Evolutionary conservation across 2,888 invertebrate genomes (phyloP), one percentile per base, ranked within the genome.

Genomic region (Chironomus riparius): DNA sequence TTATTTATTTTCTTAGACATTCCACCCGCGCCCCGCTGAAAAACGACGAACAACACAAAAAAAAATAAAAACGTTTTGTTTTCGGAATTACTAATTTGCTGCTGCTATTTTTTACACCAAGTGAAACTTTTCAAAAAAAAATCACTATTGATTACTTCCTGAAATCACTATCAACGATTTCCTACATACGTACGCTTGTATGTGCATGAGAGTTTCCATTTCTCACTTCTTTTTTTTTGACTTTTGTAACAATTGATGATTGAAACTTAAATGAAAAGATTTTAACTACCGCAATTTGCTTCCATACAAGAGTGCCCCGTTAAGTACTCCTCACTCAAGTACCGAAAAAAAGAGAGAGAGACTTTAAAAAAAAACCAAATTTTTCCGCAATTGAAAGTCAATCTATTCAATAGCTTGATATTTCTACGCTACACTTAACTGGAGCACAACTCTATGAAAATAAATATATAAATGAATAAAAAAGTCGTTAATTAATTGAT

Each of bases 81-180:
- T 56, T 56, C 15, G 56, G 56, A 56, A 56, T 56, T 56, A 56
- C 56, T 56, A 70, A 15, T 70, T 47, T 70, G 70, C 70, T 47
- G 18, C 18, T 21, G 70, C 47, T n/a, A n/a, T 56, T 56, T 56
- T 18, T 56, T 56, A 56, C 56, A 56, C 56, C 56, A 22, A 70
- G 70, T 21, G 70, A 70, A 70, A 70, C 70, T 68, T 28, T 56
- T 15, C 18, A 18, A 56, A 56, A 50, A 50, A 50, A 56, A 56
- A 56, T 56, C 3, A 15, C 48, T 56, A 70, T 70, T 70, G 70
- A 70, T 70, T 70, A 70, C 70, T 70, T 70, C 70, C 70, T 70
- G 70, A 47, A 70, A 70, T 18, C 70, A 50, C 70, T 70, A 48
- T 70, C 70, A 70, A 70, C 65, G 13, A 65, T 65, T 65, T 24